These are phyloP conservation scores for Phylloscopus trochilus DNA, from an alignment of 2,113 vertebrate genomes.

Conservation along the genomic window DNA sequence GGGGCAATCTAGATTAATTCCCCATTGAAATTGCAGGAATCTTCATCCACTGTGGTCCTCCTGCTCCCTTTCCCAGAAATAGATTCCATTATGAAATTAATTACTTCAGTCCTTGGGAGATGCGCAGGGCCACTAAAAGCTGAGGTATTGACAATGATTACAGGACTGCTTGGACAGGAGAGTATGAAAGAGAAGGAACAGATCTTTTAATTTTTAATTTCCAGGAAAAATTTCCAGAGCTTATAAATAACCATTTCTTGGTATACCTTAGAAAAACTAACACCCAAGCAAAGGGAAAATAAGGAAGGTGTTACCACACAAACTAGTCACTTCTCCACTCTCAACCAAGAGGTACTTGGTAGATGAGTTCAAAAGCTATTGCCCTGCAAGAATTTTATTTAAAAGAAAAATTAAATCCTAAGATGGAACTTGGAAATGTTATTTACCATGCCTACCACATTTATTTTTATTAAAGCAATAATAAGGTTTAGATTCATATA, in stretches of 20 bases:
- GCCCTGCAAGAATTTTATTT: background rate
- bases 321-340: background rate
- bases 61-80: background rate
- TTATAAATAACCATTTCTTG: background rate
- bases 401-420: background rate
- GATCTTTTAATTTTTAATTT: background rate
- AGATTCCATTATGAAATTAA: background rate
- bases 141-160: background rate
- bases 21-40: background rate
- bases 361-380: background rate
- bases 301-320: background rate
- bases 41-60: background rate
- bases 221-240: background rate
- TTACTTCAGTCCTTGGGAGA: background rate
- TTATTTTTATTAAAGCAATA: background rate
- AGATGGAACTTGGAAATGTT: background rate
- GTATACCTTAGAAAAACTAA: background rate
- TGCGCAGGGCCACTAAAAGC: background rate
- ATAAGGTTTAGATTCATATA: background rate
- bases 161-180: background rate
- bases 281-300: background rate
- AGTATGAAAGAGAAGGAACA: background rate
- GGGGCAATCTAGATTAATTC: background rate
- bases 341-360: background rate
- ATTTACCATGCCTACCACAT: background rate